Evolutionary conservation across 2,888 invertebrate species (phyloP).

Genomic region (Rhabditoides inermis): DNA sequence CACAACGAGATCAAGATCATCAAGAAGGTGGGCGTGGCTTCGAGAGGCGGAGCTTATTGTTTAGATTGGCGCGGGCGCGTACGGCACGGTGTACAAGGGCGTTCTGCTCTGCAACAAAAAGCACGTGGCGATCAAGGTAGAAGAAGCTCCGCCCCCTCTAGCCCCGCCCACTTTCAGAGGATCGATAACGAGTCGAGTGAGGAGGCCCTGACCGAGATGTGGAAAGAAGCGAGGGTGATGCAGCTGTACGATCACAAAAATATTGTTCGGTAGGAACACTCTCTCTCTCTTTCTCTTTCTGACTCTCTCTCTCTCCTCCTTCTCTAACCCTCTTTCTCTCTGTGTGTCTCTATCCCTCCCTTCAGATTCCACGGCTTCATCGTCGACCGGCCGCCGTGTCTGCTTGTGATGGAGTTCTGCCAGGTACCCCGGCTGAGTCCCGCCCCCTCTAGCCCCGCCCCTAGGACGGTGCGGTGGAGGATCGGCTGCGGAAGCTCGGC

Average conservation of each 20-base stretch:
- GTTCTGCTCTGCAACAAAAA: slow-evolving; percentile 11
- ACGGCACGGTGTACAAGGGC: slow-evolving; percentile 40
- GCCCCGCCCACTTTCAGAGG: too few relatives aligned
- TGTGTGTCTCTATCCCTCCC: too few relatives aligned
- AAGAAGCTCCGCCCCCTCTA: too few relatives aligned
- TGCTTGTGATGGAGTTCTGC: slow-evolving; percentile 41
- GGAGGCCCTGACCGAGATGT: slow-evolving; percentile 36
- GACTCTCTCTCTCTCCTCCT: too few relatives aligned
- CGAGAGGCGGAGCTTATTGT: slow-evolving; percentile 4
- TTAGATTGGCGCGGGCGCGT: slow-evolving; percentile 38
- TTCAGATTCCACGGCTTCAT: slow-evolving; percentile 39
- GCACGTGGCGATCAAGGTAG: too few relatives aligned
- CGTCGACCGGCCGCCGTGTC: slow-evolving; percentile 35
- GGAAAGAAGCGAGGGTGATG: slow-evolving; percentile 47
- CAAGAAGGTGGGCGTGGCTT: slow-evolving; percentile 21
- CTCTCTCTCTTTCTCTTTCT: too few relatives aligned
- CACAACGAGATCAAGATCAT: slow-evolving; percentile 27
- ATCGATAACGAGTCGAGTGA: too few relatives aligned
- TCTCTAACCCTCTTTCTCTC: too few relatives aligned
- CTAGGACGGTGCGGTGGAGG: too few relatives aligned
- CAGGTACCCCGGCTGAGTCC: too few relatives aligned
- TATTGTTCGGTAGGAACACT: slow-evolving; percentile 38
- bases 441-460: too few relatives aligned
- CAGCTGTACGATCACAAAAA: slow-evolving; percentile 42
- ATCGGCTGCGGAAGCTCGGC: too few relatives aligned